Evolutionary conservation across 2,113 vertebrate genomes (phyloP), one percentile per base, ranked within the genome.

Genomic region (Tretioscincus oriximinensis): DNA sequence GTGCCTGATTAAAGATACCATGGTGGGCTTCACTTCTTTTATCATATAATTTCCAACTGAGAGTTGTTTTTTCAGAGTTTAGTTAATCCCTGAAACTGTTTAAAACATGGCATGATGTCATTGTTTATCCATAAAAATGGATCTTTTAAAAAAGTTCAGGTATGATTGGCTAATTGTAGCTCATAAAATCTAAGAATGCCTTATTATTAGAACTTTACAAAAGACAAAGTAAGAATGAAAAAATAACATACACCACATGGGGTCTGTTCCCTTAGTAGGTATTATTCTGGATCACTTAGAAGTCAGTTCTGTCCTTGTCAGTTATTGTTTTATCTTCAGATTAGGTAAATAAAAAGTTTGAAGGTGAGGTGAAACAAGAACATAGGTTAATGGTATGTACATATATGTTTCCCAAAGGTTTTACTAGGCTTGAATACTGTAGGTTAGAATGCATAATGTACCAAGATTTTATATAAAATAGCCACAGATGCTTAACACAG

Each of bases 1-100:
- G 21, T 28, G 3, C 79, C n/a, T 63, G 0, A 0, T 31, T 24
- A 64, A 45, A 71, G 10, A 1, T 20, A 22, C 67, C 49, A 51
- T 61, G 20, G 35, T 0, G 0, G 2, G 73, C 81, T 82, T 82
- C 63, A 80, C 5, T 35, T 68, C 69, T 58, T 58, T 81, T 77
- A 51, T 68, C 1, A 0, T 51, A 5, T 65, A 69, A 69, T 80
- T 89, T 71, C 28, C 81, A 6, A 1, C 70, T 58, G 54, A 35
- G 84, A n/a, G 20, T 12, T 78, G 58, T 78, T 41, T 72, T 69
- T 21, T 28, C 31, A 21, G 67, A 69, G 31, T 8, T 69, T 35
- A 45, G 20, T 20, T 35, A 22, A 35, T 10, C 41, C 31, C 31
- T 20, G 41, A 69, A 69, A 31, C 67, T 69, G 41, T 69, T 69